A percentile compares a stretch with the other conserved stretches of the same genome.
Evolutionary conservation across 2,113 vertebrate species (phyloP).

Genomic region (Circaetus gallicus): DNA sequence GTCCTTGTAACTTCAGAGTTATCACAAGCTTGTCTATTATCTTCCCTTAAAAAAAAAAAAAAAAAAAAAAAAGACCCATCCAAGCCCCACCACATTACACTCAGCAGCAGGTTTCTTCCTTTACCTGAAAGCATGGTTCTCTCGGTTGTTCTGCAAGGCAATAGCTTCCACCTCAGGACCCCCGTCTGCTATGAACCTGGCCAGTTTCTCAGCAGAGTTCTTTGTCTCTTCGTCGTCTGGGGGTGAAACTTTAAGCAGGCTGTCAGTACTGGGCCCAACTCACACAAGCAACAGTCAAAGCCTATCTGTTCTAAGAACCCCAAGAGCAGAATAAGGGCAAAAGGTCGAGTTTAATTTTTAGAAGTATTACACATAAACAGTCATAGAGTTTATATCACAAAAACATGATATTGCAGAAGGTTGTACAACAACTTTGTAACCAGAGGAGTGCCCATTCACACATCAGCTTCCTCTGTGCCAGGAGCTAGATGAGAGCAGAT

Average conservation of each 20-base stretch:
- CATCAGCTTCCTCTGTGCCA: not conserved
- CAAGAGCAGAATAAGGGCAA: constrained; percentile 78
- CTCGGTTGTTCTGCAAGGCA: constrained; percentile 86
- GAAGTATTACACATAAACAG: constrained; percentile 54
- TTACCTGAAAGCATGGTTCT: constrained; percentile 90
- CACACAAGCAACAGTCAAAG: constrained; percentile 89
- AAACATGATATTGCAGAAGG: not conserved
- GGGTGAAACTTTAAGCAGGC: constrained; percentile 99
- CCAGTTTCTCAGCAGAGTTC: constrained; percentile 89
- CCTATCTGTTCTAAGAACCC: constrained; percentile 88
- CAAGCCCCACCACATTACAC: not conserved
- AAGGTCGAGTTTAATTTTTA: constrained; percentile 67
- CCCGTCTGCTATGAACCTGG: constrained; percentile 89
- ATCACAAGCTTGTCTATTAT: not conserved
- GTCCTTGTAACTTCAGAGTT: not conserved
- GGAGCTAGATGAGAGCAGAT: not conserved
- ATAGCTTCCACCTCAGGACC: constrained; percentile 92
- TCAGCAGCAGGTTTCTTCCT: not conserved
- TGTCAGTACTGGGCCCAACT: constrained; percentile 95
- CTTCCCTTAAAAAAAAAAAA: too few species aligned
- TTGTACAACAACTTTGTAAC: not conserved
- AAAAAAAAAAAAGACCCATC: not conserved
- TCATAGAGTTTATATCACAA: constrained; percentile 35
- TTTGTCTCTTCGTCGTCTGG: constrained; percentile 91
- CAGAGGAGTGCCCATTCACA: not conserved